A percentile compares a stretch with the other conserved stretches of the same genome.
These are phyloP conservation scores for Phenacoccus solenopsis DNA, from an alignment of 1,140 invertebrate species.

Conservation along the genomic window DNA sequence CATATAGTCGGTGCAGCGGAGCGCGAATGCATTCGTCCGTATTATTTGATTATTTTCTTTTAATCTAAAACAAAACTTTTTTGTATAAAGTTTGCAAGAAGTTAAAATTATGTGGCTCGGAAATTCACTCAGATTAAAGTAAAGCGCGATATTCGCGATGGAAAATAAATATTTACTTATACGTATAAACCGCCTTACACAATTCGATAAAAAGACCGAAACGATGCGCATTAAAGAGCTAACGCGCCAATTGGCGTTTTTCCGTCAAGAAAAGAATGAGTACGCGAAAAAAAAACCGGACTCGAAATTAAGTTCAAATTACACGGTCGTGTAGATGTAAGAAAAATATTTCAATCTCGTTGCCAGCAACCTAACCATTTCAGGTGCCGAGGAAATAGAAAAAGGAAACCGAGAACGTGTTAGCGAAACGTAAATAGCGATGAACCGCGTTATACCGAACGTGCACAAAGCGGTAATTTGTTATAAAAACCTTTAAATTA, in stretches of 20 bases:
- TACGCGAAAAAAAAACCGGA: background rate
- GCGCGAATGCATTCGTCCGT: background rate
- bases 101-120: background rate
- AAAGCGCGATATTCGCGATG: background rate
- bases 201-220: no score
- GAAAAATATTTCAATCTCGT: background rate
- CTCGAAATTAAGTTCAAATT: background rate
- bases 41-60: background rate
- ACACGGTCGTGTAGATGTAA: background rate
- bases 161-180: background rate
- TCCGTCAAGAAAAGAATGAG: no score
- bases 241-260: no score
- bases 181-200: no score
- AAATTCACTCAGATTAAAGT: background rate
- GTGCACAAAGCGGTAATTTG: background rate
- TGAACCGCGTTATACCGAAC: background rate
- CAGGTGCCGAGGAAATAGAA: background rate
- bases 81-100: background rate
- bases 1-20: no score
- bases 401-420: background rate
- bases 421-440: background rate
- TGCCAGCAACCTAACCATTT: background rate
- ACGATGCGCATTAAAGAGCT: no score
- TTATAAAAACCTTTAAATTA: background rate
- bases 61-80: background rate